These are phyloP conservation scores for Drosophila prolongata DNA, from an alignment of 2,888 invertebrate species.

Conservation along the genomic window DNA sequence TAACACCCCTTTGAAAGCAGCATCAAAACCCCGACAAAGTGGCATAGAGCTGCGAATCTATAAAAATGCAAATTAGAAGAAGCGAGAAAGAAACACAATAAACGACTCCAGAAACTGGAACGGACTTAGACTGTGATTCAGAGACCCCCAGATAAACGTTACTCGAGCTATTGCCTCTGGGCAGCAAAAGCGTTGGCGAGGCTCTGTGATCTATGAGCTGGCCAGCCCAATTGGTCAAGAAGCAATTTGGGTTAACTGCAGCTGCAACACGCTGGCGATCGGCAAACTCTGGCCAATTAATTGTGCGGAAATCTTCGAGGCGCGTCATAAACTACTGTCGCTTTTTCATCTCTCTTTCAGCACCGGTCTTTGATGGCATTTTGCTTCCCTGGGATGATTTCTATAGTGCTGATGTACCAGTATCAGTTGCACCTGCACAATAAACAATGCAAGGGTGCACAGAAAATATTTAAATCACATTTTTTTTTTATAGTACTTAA, in stretches of 20 bases:
- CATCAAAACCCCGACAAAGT: constrained; percentile 15
- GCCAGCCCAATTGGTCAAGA: constrained; percentile 53
- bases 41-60: constrained; percentile 36
- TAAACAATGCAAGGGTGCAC: constrained; percentile 34
- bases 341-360: constrained; percentile 53
- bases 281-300: constrained; percentile 53
- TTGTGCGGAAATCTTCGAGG: constrained; percentile 60
- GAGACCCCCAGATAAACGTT: constrained; percentile 50
- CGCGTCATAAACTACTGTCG: constrained; percentile 72
- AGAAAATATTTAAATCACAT: not conserved
- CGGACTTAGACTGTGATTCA: constrained; percentile 34
- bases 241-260: constrained; percentile 73
- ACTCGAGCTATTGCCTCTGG: constrained; percentile 64
- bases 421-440: constrained; percentile 31
- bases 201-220: constrained; percentile 36
- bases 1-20: constrained; percentile 9
- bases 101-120: constrained; percentile 57
- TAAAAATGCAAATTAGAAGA: constrained; percentile 65
- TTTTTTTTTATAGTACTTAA: too few relatives aligned
- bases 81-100: constrained; percentile 32
- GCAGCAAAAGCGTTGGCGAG: constrained; percentile 38
- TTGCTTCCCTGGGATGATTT: constrained; percentile 12
- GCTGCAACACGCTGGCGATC: constrained; percentile 54
- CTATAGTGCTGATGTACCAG: constrained; percentile 4
- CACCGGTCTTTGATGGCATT: constrained; percentile 17